A percentile compares a stretch with the other conserved stretches of the same genome.
phyloP scores from a whole-genome alignment of 2,888 invertebrate species.

The Mimumesa dahlbomi region DNA sequence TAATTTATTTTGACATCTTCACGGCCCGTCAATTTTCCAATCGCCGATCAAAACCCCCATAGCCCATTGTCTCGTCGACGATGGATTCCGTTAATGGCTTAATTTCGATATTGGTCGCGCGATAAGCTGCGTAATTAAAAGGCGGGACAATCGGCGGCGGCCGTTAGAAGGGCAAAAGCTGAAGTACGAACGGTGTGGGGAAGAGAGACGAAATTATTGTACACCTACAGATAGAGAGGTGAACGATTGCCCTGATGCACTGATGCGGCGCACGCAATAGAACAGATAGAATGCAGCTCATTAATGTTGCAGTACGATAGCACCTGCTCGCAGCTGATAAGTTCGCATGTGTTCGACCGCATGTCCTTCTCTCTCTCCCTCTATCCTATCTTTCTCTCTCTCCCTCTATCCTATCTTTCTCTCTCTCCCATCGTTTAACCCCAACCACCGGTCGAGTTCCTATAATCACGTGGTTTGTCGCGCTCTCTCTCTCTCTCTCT shows the following conservation, averaged over 20 bases:
- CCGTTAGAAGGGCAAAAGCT: conserved; percentile 13
- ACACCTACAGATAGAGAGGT: conserved; percentile 15
- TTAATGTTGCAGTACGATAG: conserved; percentile 67
- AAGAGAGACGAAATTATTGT: conserved; percentile 23
- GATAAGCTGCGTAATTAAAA: conserved; percentile 46
- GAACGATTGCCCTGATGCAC: conserved; percentile 45
- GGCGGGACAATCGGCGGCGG: conserved; percentile 18
- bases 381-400: too few species aligned
- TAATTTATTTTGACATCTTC: too few species aligned
- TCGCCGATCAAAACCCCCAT: too few species aligned
- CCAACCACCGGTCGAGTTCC: too few species aligned
- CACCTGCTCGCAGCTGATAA: conserved; percentile 65
- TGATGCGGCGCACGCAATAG: conserved; percentile 52
- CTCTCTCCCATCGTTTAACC: too few species aligned
- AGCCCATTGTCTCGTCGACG: too few species aligned
- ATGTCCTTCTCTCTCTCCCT: neutral
- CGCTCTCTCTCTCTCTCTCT: too few species aligned
- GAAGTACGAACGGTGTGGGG: neutral
- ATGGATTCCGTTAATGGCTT: conserved; percentile 21
- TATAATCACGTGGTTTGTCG: too few species aligned
- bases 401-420: too few species aligned
- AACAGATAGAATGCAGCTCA: conserved; percentile 66
- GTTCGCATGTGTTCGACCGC: conserved; percentile 42
- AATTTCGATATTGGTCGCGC: conserved; percentile 31
- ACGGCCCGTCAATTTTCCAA: too few species aligned